Percentiles rank a stretch among this genome's conserved stretches.
Evolutionary conservation across 2,888 invertebrate genomes (phyloP).

Genomic region (Autographa pulchrina): DNA sequence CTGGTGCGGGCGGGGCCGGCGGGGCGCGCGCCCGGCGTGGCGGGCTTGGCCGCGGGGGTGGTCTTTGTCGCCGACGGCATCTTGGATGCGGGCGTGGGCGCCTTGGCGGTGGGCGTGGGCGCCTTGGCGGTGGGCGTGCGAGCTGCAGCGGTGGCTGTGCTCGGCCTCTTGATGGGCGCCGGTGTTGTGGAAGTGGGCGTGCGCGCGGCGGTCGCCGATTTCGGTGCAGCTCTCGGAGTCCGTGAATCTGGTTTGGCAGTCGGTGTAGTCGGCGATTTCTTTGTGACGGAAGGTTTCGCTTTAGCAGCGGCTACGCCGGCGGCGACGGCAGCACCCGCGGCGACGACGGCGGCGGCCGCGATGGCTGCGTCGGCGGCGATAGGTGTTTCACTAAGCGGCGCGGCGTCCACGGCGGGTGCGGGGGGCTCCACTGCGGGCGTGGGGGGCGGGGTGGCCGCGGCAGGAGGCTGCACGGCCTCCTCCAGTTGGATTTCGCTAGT

Average conservation of each 20-base stretch:
- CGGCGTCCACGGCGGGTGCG: slow-evolving; percentile 55
- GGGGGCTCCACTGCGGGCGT: slow-evolving; percentile 66
- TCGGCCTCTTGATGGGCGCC: slow-evolving; percentile 60
- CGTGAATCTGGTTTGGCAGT: slow-evolving; percentile 63
- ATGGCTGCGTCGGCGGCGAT: slow-evolving; percentile 61
- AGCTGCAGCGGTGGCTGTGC: slow-evolving; percentile 55
- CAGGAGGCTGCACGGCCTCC: slow-evolving; percentile 71
- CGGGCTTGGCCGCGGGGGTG: slow-evolving; percentile 42
- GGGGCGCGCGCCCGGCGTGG: slow-evolving; percentile 38
- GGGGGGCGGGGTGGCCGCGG: slow-evolving; percentile 63
- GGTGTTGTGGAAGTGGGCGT: slow-evolving; percentile 63
- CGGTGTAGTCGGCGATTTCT: slow-evolving; percentile 70
- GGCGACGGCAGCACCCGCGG: slow-evolving; percentile 61
- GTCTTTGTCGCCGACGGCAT: slow-evolving; percentile 51
- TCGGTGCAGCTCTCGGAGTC: slow-evolving; percentile 64
- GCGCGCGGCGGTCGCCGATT: slow-evolving; percentile 62
- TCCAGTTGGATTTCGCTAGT: slow-evolving; percentile 79
- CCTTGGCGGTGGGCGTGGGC: slow-evolving; percentile 55
- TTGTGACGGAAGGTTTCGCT: slow-evolving; percentile 58
- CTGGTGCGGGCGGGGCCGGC: slow-evolving; percentile 35
- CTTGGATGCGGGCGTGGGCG: slow-evolving; percentile 55
- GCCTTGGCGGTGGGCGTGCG: slow-evolving; percentile 56
- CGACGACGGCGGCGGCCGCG: slow-evolving; percentile 58
- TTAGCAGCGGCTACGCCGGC: slow-evolving; percentile 58
- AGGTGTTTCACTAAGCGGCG: slow-evolving; percentile 57